phyloP scores from a whole-genome alignment of 2,113 vertebrate genomes.

The human region DNA sequence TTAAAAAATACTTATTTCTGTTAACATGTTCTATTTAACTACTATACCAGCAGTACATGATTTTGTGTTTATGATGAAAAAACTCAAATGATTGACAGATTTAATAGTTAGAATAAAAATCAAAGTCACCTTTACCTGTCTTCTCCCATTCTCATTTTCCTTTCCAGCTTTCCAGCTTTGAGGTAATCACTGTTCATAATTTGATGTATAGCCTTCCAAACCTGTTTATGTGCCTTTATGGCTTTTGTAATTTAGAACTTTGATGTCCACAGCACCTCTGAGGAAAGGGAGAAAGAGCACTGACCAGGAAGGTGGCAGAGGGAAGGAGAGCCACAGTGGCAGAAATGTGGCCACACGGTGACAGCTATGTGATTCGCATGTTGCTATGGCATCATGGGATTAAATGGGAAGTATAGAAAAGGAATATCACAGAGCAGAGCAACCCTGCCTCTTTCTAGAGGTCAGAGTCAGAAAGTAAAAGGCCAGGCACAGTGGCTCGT shows the following conservation, averaged over 20 bases:
- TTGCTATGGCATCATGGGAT: not conserved
- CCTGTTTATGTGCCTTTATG: not conserved
- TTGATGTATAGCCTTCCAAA: not conserved
- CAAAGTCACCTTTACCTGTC: not conserved
- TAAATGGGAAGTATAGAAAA: not conserved
- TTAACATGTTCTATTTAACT: not conserved
- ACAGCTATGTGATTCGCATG: not conserved
- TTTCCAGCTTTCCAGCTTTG: not conserved
- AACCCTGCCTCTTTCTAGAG: not conserved
- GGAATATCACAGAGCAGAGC: not conserved
- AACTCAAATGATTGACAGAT: not conserved
- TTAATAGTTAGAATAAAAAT: not conserved
- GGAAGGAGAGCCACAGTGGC: not conserved
- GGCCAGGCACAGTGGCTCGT: too few relatives aligned
- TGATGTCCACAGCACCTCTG: not conserved
- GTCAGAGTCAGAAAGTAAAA: not conserved
- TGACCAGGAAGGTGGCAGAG: not conserved
- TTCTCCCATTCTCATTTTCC: not conserved
- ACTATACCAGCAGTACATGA: not conserved
- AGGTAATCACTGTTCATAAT: not conserved
- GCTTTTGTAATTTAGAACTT: not conserved
- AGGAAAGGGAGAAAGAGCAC: not conserved
- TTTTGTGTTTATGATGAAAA: conserved; percentile 37
- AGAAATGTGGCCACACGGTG: not conserved
- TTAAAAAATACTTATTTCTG: not conserved